Percentiles rank a stretch among this genome's conserved stretches.
phyloP scores from a whole-genome alignment of 2,113 vertebrate genomes.

The Chaenocephalus aceratus region DNA sequence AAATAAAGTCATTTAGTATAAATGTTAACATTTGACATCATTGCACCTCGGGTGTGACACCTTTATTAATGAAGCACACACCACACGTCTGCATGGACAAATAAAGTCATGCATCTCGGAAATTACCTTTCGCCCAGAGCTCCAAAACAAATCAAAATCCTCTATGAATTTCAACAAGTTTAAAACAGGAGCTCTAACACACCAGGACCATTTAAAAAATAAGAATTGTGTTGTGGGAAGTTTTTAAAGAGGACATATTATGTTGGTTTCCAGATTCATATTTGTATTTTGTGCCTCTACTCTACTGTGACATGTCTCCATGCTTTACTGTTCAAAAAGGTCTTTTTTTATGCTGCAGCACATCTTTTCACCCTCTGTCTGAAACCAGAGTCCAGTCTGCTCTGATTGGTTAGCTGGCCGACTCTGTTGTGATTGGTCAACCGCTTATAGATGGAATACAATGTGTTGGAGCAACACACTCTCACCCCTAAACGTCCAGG shows the following conservation, averaged over 20 bases:
- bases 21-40: constrained; percentile 59
- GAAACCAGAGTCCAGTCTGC: too few relatives aligned
- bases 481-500: too few relatives aligned
- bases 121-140: constrained; percentile 54
- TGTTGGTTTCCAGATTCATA: too few relatives aligned
- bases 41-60: constrained; percentile 56
- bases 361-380: too few relatives aligned
- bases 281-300: too few relatives aligned
- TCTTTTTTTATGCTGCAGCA: too few relatives aligned
- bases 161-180: constrained; percentile 25
- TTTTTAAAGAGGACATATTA: neutral
- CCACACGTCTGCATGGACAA: constrained; percentile 43
- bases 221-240: neutral
- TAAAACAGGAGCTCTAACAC: constrained; percentile 13
- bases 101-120: constrained; percentile 65
- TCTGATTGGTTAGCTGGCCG: too few relatives aligned
- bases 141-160: constrained; percentile 50
- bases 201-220: neutral
- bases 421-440: too few relatives aligned
- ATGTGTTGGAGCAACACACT: too few relatives aligned
- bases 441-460: too few relatives aligned
- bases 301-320: too few relatives aligned
- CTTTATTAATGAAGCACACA: constrained; percentile 57
- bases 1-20: constrained; percentile 58
- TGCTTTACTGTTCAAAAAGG: too few relatives aligned